Conservation (phyloP, 2,888 invertebrate genomes). For the Catocala fraxini region DNA sequence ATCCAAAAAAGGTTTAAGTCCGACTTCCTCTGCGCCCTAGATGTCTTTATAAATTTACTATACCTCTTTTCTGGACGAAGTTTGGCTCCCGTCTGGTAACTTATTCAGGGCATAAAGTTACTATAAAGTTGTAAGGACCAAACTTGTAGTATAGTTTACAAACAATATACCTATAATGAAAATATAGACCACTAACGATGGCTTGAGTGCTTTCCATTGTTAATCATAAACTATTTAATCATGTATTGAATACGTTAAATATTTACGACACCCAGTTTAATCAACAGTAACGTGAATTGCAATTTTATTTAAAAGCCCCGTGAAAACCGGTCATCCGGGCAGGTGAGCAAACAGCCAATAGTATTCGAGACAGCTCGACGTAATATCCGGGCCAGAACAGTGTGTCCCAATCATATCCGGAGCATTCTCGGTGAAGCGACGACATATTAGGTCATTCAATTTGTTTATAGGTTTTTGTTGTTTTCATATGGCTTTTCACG, state of each 20-base stretch:
- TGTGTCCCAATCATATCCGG: constrained; percentile 63
- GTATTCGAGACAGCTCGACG: constrained; percentile 51
- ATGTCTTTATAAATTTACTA: too few species aligned
- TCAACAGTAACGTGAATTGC: constrained; percentile 28
- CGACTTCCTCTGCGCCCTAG: too few species aligned
- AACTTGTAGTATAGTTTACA: too few species aligned
- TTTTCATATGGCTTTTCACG: not conserved
- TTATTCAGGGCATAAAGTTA: too few species aligned
- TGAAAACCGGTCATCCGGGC: constrained; percentile 31
- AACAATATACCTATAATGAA: too few species aligned
- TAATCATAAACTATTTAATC: too few species aligned
- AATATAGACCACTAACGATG: too few species aligned
- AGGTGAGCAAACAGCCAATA: constrained; percentile 54
- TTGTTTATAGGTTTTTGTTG: constrained; percentile 23
- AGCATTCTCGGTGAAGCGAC: constrained; percentile 23
- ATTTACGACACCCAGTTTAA: not conserved
- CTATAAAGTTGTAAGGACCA: too few species aligned
- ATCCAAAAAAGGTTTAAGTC: too few species aligned
- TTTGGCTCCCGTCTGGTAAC: too few species aligned
- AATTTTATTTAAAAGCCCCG: constrained; percentile 30
- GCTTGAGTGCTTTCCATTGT: too few species aligned
- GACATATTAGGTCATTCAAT: constrained; percentile 35
- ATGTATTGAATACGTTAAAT: not conserved
- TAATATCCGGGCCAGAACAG: constrained; percentile 66
- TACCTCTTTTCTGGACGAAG: too few species aligned